These are phyloP conservation scores for Pongo pygmaeus DNA, from an alignment of 2,113 vertebrate species.

Conservation along the genomic window DNA sequence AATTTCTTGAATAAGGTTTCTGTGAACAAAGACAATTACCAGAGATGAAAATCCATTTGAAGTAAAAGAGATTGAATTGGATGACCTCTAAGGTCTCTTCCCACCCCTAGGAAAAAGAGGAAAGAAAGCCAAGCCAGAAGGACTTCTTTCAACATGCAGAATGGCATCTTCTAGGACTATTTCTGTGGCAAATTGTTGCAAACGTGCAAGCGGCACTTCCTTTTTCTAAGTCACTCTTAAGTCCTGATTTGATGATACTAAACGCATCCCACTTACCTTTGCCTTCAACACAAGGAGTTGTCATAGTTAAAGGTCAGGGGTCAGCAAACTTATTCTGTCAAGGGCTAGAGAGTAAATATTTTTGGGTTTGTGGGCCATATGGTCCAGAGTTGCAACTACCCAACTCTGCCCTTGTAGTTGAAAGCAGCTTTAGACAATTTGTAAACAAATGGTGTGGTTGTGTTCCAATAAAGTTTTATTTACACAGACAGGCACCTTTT, in stretches of 20 bases:
- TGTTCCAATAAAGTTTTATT: slow-evolving; percentile 30
- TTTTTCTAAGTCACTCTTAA: not conserved
- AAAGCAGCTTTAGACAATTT: not conserved
- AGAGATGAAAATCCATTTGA: not conserved
- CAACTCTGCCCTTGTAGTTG: not conserved
- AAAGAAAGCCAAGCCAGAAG: not conserved
- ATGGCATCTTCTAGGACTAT: not conserved
- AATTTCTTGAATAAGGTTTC: slow-evolving; percentile 10
- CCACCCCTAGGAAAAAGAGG: not conserved
- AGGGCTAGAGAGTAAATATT: slow-evolving; percentile 44
- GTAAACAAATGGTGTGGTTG: not conserved
- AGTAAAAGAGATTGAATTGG: not conserved
- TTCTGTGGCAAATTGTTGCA: not conserved
- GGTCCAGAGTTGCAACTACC: not conserved
- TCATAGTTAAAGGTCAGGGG: not conserved
- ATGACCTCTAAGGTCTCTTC: not conserved
- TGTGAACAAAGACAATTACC: not conserved
- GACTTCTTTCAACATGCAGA: not conserved
- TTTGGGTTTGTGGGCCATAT: not conserved
- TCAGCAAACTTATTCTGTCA: not conserved
- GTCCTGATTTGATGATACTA: not conserved
- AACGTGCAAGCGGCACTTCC: not conserved
- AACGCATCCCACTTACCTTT: not conserved
- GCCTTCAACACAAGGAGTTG: not conserved
- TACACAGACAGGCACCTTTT: not conserved